Conservation (phyloP, 2,888 invertebrate species). For the Venusia cambrica region DNA sequence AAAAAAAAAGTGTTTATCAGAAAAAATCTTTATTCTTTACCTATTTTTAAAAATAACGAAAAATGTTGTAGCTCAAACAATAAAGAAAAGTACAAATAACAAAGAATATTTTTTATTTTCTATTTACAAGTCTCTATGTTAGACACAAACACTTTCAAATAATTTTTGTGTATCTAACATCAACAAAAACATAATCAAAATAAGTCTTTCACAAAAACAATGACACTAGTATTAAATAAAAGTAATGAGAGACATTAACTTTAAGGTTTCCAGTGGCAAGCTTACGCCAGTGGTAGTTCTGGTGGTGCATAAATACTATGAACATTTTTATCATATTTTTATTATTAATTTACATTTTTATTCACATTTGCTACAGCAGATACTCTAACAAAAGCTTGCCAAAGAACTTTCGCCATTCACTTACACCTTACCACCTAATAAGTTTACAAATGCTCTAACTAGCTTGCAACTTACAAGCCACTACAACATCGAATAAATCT, state of each 20-base stretch:
- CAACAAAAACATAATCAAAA: constrained; percentile 35
- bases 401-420: constrained; percentile 26
- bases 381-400: constrained; percentile 27
- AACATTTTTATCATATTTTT: constrained; percentile 2
- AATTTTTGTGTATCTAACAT: constrained; percentile 8
- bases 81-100: constrained; percentile 69
- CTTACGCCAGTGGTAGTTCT: constrained; percentile 3
- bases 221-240: constrained; percentile 55
- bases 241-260: constrained; percentile 43
- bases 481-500: constrained; percentile 39
- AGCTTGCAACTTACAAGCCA: constrained; percentile 78
- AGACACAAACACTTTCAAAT: constrained; percentile 8
- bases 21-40: constrained; percentile 71
- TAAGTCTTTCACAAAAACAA: constrained; percentile 45
- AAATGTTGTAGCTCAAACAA: constrained; percentile 63
- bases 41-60: constrained; percentile 61
- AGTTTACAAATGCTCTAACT: constrained; percentile 77
- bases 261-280: constrained; percentile 19
- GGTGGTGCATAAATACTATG: constrained; percentile 1
- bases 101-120: constrained; percentile 58
- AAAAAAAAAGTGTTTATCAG: too few relatives aligned
- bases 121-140: constrained; percentile 53
- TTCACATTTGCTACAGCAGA: too few relatives aligned
- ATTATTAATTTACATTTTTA: constrained; percentile 10
- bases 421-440: constrained; percentile 60